Percentiles rank a stretch among this genome's conserved stretches.
Evolutionary conservation across 2,888 invertebrate genomes (phyloP).

Genomic region (Abrostola tripartita): DNA sequence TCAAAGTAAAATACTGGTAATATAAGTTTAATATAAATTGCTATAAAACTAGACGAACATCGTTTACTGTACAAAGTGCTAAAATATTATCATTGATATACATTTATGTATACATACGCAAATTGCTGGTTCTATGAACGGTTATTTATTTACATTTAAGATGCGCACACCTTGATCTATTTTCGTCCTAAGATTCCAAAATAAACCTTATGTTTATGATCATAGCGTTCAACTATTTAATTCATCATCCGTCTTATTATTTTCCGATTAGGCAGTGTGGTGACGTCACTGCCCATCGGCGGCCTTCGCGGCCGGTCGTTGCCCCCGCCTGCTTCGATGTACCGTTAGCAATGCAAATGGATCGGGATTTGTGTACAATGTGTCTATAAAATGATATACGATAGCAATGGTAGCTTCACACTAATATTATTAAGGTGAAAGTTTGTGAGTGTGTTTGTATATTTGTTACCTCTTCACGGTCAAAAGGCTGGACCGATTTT

Average conservation of each 20-base stretch:
- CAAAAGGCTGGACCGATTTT: no score
- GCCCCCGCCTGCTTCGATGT: conserved; percentile 61
- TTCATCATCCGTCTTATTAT: conserved; percentile 55
- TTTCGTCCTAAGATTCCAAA: conserved; percentile 23
- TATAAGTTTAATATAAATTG: background rate
- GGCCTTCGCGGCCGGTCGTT: conserved; percentile 80
- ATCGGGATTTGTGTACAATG: conserved; percentile 52
- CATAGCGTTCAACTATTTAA: conserved; percentile 38
- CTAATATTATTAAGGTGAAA: no score
- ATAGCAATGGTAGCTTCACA: conserved; percentile 19
- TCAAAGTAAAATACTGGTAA: background rate
- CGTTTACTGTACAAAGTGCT: background rate
- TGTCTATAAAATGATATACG: conserved; percentile 33
- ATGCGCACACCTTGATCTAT: conserved; percentile 26
- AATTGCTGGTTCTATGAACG: conserved; percentile 15
- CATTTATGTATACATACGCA: conserved; percentile 17
- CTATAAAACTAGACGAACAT: background rate
- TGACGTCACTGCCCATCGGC: conserved; percentile 73
- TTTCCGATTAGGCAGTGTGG: conserved; percentile 47
- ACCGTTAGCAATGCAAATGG: conserved; percentile 74
- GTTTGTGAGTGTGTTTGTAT: no score
- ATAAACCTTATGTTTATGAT: conserved; percentile 33
- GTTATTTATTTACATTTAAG: conserved; percentile 31
- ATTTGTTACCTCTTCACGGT: no score
- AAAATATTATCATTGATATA: conserved; percentile 4